Conservation (phyloP, 1,140 invertebrate genomes). For the Venturia canescens region DNA sequence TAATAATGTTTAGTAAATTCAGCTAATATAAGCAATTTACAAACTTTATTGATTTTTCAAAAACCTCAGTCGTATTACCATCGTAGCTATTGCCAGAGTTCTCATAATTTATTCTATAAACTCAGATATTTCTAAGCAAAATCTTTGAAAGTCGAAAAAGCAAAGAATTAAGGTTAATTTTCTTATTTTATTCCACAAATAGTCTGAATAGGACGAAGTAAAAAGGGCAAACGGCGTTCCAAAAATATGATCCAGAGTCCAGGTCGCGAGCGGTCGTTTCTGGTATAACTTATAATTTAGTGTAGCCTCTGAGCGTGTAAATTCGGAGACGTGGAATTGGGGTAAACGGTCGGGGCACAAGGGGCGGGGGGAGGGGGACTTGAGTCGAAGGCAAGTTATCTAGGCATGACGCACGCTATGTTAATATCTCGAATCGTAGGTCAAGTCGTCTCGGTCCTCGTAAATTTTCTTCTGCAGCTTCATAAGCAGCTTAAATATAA, state of each 20-base stretch:
- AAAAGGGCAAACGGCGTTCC: background rate
- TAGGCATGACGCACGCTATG: conserved; percentile 53
- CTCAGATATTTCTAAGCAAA: too few species aligned
- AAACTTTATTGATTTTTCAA: too few species aligned
- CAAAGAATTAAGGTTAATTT: too few species aligned
- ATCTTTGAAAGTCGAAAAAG: too few species aligned
- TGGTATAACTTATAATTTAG: conserved; percentile 24
- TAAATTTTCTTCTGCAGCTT: conserved; percentile 58
- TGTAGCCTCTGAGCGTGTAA: background rate
- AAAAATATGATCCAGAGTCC: background rate
- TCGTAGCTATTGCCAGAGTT: too few species aligned
- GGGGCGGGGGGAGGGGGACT: background rate
- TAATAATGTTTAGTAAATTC: too few species aligned
- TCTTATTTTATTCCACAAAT: too few species aligned
- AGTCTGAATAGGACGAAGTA: background rate
- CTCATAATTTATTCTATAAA: too few species aligned
- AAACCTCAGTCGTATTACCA: too few species aligned
- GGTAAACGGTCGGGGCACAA: background rate
- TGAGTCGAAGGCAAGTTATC: conserved; percentile 52
- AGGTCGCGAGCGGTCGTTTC: background rate
- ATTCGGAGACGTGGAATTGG: background rate
- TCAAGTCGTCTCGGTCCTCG: conserved; percentile 12
- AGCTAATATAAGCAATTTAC: too few species aligned
- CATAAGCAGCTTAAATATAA: conserved; percentile 64
- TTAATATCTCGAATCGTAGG: conserved; percentile 54